Evolutionary conservation across 2,797 vertebrate genomes (phyloP), one percentile per base, ranked within the genome.

Genomic region (Centroberyx gerrardi): DNA sequence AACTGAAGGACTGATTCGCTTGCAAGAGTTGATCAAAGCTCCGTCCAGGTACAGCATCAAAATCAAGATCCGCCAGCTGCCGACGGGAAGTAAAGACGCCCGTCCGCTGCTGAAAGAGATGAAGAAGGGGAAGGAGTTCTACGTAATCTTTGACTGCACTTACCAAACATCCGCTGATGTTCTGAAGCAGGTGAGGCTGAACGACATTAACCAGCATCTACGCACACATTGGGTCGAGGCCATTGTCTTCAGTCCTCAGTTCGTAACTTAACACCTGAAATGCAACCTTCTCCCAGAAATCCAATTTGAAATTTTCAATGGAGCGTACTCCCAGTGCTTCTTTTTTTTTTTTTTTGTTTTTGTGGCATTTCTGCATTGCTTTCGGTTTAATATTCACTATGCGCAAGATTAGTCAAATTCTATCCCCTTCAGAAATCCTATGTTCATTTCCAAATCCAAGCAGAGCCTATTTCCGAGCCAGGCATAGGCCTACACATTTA

Each of bases 11-110:
- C 80, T 99, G 68, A 99, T 99, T 88, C 98, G 97, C 83, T 92
- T 99, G 85, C 98, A 99, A 91, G 98, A 99, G 94, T 93, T 99
- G 93, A 99, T 99, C 94, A 99, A 99, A 95, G 98, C 98, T 84
- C 98, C 98, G 42, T 99, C 98, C 81, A 96, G 98, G 83, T 99
- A 98, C 90, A 99, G 96, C 92, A 99, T 99, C 72, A 98, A 98
- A 92, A 97, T 99, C 85, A 98, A 98, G 93, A 99, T 99, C 87
- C 97, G 98, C 1, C 98, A 99, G 88, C 94, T 99, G 87, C 98
- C 98, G 14, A 93, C 95, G 33, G 97, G 97, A 77, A 98, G 96
- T 87, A 98, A 97, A 94, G 98, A 99, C 0, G 97, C 98, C 42
- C 95, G 97, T 72, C 97, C 98, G 22, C 93, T 99, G 67, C 93